phyloP scores from a whole-genome alignment of 2,888 invertebrate genomes.

The Penaeus monodon region DNA sequence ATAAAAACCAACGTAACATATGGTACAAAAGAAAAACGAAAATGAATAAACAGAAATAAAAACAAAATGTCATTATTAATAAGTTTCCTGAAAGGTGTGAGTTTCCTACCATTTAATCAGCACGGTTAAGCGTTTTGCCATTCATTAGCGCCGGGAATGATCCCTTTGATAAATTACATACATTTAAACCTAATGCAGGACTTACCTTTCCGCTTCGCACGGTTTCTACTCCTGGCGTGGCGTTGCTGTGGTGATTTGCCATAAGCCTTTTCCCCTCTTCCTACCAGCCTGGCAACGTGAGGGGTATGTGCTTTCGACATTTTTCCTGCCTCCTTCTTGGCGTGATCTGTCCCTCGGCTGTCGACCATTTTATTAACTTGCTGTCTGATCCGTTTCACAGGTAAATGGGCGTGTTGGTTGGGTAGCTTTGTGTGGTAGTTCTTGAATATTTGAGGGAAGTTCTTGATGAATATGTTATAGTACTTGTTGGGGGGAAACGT shows the following conservation, averaged over 20 bases:
- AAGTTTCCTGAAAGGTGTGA: too few species aligned
- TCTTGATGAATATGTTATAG: conserved; percentile 32
- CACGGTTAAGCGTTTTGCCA: too few species aligned
- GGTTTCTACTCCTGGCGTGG: conserved; percentile 47
- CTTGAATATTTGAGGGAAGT: conserved; percentile 15
- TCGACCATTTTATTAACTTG: not conserved
- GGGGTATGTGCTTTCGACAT: not conserved
- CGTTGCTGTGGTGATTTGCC: conserved; percentile 39
- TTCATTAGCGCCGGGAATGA: too few species aligned
- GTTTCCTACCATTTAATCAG: too few species aligned
- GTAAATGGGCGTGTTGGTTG: not conserved
- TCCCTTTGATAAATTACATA: too few species aligned
- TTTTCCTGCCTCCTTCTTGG: conserved; percentile 20
- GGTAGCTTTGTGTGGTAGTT: conserved; percentile 12
- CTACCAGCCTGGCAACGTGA: conserved; percentile 20
- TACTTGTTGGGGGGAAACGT: conserved; percentile 10
- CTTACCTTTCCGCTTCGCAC: conserved; percentile 52
- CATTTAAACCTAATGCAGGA: not conserved
- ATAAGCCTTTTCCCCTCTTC: conserved; percentile 22
- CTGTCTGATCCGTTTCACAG: not conserved
- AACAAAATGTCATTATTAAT: too few species aligned
- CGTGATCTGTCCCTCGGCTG: conserved; percentile 9
- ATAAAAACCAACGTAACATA: too few species aligned
- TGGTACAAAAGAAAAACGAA: too few species aligned
- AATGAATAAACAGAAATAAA: too few species aligned